These are phyloP conservation scores for Eristalis arbustorum DNA, from an alignment of 2,888 invertebrate genomes.

Conservation along the genomic window DNA sequence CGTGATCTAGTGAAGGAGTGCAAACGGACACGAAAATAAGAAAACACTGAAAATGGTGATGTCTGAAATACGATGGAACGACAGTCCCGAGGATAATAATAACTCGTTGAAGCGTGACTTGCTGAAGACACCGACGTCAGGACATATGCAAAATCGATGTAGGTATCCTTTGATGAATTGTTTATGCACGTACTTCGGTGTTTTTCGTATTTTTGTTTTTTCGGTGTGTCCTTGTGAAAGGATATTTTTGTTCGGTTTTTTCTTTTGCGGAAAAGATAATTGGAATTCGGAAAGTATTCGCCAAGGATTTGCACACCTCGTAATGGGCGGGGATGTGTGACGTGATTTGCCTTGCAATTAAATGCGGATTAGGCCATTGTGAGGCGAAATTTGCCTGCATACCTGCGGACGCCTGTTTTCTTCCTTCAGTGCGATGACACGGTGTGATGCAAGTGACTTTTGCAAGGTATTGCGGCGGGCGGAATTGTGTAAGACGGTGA, in stretches of 20 bases:
- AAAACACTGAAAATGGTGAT: conserved; percentile 79
- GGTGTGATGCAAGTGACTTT: conserved; percentile 18
- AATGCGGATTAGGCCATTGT: conserved; percentile 48
- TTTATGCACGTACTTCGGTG: background rate
- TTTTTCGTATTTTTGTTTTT: too few relatives aligned
- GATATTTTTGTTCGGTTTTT: too few relatives aligned
- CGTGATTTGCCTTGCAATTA: conserved; percentile 63
- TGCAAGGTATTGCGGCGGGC: background rate
- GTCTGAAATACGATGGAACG: conserved; percentile 80
- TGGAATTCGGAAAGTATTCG: background rate
- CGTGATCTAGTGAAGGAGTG: background rate
- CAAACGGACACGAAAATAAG: background rate
- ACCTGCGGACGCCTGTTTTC: conserved; percentile 39
- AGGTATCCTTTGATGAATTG: conserved; percentile 72
- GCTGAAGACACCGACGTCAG: conserved; percentile 76
- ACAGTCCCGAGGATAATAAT: conserved; percentile 79
- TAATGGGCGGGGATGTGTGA: conserved; percentile 6
- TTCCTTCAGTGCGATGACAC: background rate
- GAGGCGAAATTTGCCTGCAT: conserved; percentile 31
- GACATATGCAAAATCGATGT: conserved; percentile 79
- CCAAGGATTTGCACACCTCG: conserved; percentile 48
- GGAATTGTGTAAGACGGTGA: conserved; percentile 12
- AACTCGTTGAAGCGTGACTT: conserved; percentile 79
- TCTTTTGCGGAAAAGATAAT: background rate
- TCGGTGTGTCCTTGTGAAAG: background rate